These are phyloP conservation scores for Drosophila repletoides DNA, from an alignment of 1,140 invertebrate genomes.

Conservation along the genomic window DNA sequence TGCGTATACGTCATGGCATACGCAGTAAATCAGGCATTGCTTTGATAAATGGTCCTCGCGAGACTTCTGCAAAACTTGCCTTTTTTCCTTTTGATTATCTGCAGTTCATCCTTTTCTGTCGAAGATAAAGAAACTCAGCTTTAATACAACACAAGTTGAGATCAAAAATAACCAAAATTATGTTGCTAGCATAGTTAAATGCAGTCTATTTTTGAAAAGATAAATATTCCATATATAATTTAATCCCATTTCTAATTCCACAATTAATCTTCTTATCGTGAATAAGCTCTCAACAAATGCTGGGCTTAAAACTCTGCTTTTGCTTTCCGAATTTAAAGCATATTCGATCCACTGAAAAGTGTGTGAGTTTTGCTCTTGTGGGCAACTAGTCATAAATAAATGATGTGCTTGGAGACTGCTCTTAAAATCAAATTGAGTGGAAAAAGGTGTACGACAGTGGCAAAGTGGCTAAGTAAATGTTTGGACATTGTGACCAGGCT, in stretches of 20 bases:
- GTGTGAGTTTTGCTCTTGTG: background rate
- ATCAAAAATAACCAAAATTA: too few species aligned
- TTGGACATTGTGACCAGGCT: slow-evolving; percentile 48
- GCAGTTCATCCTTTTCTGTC: background rate
- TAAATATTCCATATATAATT: too few species aligned
- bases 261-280: too few species aligned
- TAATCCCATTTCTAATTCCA: too few species aligned
- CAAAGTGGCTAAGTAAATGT: slow-evolving; percentile 48
- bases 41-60: slow-evolving; percentile 31
- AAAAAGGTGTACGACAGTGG: slow-evolving; percentile 48
- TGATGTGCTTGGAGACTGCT: slow-evolving; percentile 45
- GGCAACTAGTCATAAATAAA: slow-evolving; percentile 52
- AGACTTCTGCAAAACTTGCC: slow-evolving; percentile 9
- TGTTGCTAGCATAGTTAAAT: too few species aligned
- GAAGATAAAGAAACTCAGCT: too few species aligned
- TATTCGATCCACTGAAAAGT: background rate
- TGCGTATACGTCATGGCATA: slow-evolving; percentile 32
- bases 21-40: slow-evolving; percentile 36
- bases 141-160: too few species aligned
- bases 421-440: slow-evolving; percentile 57
- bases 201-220: too few species aligned
- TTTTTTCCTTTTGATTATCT: slow-evolving; percentile 11
- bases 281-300: too few species aligned
- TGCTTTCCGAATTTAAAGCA: background rate
- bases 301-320: too few species aligned